A percentile compares a stretch with the other conserved stretches of the same genome.
Evolutionary conservation across 1,140 invertebrate species (phyloP).

Genomic region (Drosophila miranda): DNA sequence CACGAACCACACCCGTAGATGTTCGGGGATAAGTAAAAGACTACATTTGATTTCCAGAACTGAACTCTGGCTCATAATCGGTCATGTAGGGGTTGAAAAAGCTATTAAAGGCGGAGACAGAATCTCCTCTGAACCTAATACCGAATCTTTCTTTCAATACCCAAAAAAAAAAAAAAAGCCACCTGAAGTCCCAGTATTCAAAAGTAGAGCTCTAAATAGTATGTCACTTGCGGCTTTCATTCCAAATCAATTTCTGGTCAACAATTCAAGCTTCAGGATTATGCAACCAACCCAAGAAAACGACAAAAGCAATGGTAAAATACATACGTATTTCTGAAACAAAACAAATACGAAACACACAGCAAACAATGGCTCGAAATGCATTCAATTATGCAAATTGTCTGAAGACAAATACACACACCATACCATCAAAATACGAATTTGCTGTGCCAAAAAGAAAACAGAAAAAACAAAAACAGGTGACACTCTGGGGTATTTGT

Average conservation of each 20-base stretch:
- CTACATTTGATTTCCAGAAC: too few relatives aligned
- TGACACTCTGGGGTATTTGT: slow-evolving; percentile 53
- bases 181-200: neutral
- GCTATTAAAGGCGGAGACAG: too few relatives aligned
- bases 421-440: slow-evolving; percentile 21
- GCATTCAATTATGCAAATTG: slow-evolving; percentile 74
- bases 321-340: slow-evolving; percentile 54
- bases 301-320: slow-evolving; percentile 44
- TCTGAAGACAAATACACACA: slow-evolving; percentile 18
- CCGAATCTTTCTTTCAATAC: too few relatives aligned
- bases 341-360: slow-evolving; percentile 32
- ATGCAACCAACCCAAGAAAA: slow-evolving; percentile 17
- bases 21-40: too few relatives aligned
- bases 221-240: slow-evolving; percentile 54
- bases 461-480: slow-evolving; percentile 37
- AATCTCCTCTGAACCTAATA: too few relatives aligned
- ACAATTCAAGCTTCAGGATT: slow-evolving; percentile 43
- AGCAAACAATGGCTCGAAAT: slow-evolving; percentile 46
- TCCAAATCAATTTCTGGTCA: slow-evolving; percentile 65
- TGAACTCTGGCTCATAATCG: too few relatives aligned
- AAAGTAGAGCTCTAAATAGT: slow-evolving; percentile 11
- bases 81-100: too few relatives aligned
- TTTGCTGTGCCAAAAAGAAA: slow-evolving; percentile 37
- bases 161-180: too few relatives aligned
- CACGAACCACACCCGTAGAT: too few relatives aligned